phyloP scores from a whole-genome alignment of 23 tunicate genomes.

The Ascidia mentula region DNA sequence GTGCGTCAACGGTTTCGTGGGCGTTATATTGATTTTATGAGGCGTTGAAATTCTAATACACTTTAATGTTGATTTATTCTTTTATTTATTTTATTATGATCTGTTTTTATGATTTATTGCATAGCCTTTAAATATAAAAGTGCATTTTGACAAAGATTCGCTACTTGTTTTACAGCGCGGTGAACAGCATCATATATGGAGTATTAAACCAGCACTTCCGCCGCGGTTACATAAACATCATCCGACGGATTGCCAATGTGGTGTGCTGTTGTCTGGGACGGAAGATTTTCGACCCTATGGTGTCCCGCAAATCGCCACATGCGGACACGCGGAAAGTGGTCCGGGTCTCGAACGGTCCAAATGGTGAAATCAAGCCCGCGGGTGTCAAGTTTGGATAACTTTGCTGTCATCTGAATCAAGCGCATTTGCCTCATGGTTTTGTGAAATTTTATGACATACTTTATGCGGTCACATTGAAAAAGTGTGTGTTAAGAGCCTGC shows the following conservation, averaged over 20 bases:
- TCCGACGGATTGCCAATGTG: background rate
- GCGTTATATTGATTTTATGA: too few relatives aligned
- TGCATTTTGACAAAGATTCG: too few relatives aligned
- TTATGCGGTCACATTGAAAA: too few relatives aligned
- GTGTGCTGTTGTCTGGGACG: background rate
- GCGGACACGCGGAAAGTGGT: background rate
- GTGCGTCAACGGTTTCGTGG: too few relatives aligned
- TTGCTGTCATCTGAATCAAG: too few relatives aligned
- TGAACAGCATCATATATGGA: constrained; percentile 65
- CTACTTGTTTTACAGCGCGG: constrained; percentile 41
- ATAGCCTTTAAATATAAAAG: too few relatives aligned
- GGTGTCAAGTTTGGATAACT: background rate
- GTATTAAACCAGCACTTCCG: constrained; percentile 51
- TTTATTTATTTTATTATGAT: too few relatives aligned
- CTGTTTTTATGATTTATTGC: too few relatives aligned
- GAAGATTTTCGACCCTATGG: background rate
- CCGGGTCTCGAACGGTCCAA: background rate
- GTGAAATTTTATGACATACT: too few relatives aligned
- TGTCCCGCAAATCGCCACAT: background rate
- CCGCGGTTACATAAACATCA: constrained; percentile 33
- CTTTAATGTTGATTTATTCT: too few relatives aligned
- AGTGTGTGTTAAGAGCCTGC: too few relatives aligned
- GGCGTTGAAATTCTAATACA: too few relatives aligned
- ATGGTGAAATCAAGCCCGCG: background rate
- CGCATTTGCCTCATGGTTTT: background rate